Evolutionary conservation across 2,797 vertebrate species (phyloP).

Genomic region (Pipistrellus kuhlii): DNA sequence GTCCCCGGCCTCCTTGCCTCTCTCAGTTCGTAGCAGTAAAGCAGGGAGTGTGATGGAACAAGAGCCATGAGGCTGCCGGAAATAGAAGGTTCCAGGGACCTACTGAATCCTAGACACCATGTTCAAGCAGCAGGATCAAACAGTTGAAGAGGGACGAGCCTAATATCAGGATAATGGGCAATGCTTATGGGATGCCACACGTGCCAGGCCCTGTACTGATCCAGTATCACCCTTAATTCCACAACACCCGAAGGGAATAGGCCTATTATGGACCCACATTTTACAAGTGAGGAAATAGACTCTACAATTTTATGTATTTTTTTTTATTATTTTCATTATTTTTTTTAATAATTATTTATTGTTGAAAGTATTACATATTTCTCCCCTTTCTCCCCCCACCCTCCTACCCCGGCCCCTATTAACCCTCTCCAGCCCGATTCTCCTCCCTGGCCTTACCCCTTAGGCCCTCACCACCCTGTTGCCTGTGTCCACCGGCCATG

Average conservation of each 20-base stretch:
- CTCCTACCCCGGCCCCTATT: too few species aligned
- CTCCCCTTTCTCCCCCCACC: too few species aligned
- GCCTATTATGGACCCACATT: not conserved
- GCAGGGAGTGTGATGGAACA: not conserved
- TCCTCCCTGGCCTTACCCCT: too few species aligned
- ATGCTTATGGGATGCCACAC: not conserved
- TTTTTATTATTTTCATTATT: too few species aligned
- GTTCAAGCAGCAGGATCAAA: not conserved
- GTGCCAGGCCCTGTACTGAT: not conserved
- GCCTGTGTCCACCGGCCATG: too few species aligned
- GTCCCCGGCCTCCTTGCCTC: not conserved
- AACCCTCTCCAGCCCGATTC: too few species aligned
- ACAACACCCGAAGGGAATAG: not conserved
- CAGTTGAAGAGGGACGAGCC: not conserved
- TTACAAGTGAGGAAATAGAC: not conserved
- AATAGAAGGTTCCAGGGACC: not conserved
- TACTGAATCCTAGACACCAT: not conserved
- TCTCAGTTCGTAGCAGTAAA: not conserved
- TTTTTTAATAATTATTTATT: too few species aligned
- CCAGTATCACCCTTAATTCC: not conserved
- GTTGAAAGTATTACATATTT: too few species aligned
- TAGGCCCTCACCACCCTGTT: too few species aligned
- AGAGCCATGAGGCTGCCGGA: not conserved
- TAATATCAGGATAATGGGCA: not conserved
- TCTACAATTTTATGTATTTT: not conserved